These are phyloP conservation scores for Thalassarche chlororhynchos DNA, from an alignment of 2,113 vertebrate genomes.

Conservation along the genomic window DNA sequence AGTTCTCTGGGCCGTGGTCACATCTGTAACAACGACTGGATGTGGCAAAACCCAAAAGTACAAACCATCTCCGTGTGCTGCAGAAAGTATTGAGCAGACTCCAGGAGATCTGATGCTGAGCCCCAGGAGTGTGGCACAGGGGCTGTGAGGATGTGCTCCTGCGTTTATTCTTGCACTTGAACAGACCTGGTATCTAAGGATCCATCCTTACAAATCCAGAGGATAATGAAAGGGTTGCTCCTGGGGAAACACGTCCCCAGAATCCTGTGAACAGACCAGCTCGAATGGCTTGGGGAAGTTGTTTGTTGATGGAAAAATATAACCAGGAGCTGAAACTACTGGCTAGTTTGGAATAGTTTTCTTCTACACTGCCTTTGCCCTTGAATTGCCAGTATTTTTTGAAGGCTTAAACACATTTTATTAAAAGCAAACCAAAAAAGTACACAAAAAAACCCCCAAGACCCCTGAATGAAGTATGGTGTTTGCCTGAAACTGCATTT, in stretches of 20 bases:
- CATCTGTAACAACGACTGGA: rapidly evolving
- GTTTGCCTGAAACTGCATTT: not conserved
- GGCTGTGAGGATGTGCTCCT: not conserved
- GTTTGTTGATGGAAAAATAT: not conserved
- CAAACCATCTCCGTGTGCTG: not conserved
- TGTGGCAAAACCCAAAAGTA: not conserved
- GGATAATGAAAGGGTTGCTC: not conserved
- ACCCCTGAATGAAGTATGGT: not conserved
- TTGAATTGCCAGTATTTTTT: not conserved
- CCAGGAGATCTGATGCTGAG: not conserved
- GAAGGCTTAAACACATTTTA: not conserved
- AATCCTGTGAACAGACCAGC: not conserved
- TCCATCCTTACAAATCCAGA: not conserved
- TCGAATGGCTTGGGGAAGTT: not conserved
- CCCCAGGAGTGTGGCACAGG: rapidly evolving
- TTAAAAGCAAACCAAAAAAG: not conserved
- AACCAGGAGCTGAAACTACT: not conserved
- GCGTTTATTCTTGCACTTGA: not conserved
- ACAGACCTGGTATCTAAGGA: not conserved
- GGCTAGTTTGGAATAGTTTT: not conserved
- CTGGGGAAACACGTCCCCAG: not conserved
- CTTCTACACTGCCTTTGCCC: not conserved
- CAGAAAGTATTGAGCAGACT: not conserved
- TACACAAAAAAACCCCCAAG: not conserved
- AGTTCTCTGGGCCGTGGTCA: rapidly evolving